These are phyloP conservation scores for Episyrphus balteatus DNA, from an alignment of 1,140 invertebrate species.

Conservation along the genomic window DNA sequence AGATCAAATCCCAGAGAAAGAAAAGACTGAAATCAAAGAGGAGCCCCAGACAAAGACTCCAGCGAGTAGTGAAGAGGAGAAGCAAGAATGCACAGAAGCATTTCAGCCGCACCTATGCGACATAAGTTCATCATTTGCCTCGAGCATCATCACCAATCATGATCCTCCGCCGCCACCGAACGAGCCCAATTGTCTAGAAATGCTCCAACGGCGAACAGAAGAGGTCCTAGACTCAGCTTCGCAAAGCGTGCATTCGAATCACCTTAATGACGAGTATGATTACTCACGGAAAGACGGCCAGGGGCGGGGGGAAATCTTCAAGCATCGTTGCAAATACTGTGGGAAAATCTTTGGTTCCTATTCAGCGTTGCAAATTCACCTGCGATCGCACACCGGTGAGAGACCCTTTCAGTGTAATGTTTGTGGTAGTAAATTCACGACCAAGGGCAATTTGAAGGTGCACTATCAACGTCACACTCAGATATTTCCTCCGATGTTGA, in stretches of 20 bases:
- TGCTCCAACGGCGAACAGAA: conserved; percentile 80
- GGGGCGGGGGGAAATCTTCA: conserved; percentile 75
- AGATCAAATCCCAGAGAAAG: neutral
- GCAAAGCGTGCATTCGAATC: conserved; percentile 75
- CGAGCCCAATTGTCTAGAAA: conserved; percentile 81
- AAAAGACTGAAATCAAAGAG: neutral
- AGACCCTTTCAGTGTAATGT: conserved; percentile 97
- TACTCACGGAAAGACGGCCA: conserved; percentile 41
- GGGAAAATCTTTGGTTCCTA: conserved; percentile 97
- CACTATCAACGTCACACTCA: conserved; percentile 92
- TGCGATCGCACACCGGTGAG: conserved; percentile 92
- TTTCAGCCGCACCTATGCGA: conserved; percentile 15
- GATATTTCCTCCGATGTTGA: conserved; percentile 61
- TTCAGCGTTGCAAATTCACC: conserved; percentile 89
- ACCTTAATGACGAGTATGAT: conserved; percentile 75
- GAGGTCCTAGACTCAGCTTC: conserved; percentile 85
- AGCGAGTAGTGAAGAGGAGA: conserved; percentile 15
- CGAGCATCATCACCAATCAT: conserved; percentile 76
- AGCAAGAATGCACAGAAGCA: neutral
- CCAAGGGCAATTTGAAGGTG: conserved; percentile 93
- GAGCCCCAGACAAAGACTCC: neutral
- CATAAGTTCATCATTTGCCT: conserved; percentile 59
- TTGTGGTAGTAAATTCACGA: conserved; percentile 94
- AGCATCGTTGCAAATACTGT: conserved; percentile 94
- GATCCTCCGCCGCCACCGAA: conserved; percentile 53